Conservation (phyloP, 1,140 invertebrate genomes). For the Danaus plexippus region DNA sequence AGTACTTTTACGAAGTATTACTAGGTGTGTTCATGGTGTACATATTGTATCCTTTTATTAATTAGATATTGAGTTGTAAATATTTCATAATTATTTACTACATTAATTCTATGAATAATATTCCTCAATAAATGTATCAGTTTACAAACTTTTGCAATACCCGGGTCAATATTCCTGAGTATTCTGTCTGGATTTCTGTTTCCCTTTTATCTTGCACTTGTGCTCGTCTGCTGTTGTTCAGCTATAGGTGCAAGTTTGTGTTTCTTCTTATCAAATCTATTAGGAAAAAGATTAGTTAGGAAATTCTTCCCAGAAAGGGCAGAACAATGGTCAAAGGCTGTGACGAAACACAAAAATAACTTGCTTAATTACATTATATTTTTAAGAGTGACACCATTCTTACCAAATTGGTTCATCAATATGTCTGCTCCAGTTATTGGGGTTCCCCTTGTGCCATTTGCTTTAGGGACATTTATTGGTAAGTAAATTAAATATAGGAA, state of each 20-base stretch:
- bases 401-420: constrained; percentile 99
- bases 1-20: constrained; percentile 94
- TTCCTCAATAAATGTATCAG: constrained; percentile 73
- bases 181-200: constrained; percentile 98
- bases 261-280: constrained; percentile 91
- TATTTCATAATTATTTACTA: too few relatives aligned
- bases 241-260: constrained; percentile 96
- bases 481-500: constrained; percentile 31
- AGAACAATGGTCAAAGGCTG: constrained; percentile 86
- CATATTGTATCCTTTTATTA: constrained; percentile 96
- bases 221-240: constrained; percentile 96
- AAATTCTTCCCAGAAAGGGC: constrained; percentile 93
- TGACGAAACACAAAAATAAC: constrained; percentile 89
- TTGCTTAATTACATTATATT: constrained; percentile 98
- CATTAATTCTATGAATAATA: constrained; percentile 8
- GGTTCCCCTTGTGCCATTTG: constrained; percentile 94
- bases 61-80: too few relatives aligned
- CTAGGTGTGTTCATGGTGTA: constrained; percentile 92
- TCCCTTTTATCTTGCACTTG: constrained; percentile 90
- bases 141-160: constrained; percentile 99
- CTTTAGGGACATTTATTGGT: constrained; percentile 93
- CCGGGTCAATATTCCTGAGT: constrained; percentile 97
- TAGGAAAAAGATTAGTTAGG: constrained; percentile 88
- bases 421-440: constrained; percentile 96
- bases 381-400: constrained; percentile 95